A percentile compares a stretch with the other conserved stretches of the same genome.
Evolutionary conservation across 2,113 vertebrate genomes (phyloP).

Genomic region (Piprites chloris): DNA sequence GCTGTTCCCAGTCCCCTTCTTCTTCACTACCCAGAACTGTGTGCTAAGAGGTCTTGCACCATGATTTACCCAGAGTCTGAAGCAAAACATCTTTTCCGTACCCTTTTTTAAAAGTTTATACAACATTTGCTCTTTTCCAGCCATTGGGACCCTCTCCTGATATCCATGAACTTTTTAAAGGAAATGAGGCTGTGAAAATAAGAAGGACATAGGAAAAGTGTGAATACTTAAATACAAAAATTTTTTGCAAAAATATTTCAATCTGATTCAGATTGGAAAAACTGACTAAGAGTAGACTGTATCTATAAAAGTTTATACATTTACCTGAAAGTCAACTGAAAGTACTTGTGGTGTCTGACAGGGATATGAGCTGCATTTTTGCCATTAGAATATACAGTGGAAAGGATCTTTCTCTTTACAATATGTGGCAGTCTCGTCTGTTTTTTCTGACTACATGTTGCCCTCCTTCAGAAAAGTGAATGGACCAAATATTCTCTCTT

Average conservation of each 20-base stretch:
- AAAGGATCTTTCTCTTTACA: not conserved
- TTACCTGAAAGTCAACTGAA: not conserved
- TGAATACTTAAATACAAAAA: not conserved
- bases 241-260: not conserved
- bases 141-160: rapidly evolving
- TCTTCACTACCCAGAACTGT: not conserved
- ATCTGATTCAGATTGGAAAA: not conserved
- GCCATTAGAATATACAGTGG: not conserved
- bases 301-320: not conserved
- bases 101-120: not conserved
- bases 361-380: not conserved
- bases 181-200: not conserved
- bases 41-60: not conserved
- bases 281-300: too few species aligned
- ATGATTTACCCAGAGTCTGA: not conserved
- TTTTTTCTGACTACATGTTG: not conserved
- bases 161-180: not conserved
- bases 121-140: not conserved
- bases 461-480: not conserved
- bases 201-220: not conserved
- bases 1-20: not conserved
- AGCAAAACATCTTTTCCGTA: not conserved
- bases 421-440: not conserved
- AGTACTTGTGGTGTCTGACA: not conserved
- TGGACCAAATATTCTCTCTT: not conserved